Conservation (phyloP, 2,113 vertebrate genomes). For the Eurypyga helias region DNA sequence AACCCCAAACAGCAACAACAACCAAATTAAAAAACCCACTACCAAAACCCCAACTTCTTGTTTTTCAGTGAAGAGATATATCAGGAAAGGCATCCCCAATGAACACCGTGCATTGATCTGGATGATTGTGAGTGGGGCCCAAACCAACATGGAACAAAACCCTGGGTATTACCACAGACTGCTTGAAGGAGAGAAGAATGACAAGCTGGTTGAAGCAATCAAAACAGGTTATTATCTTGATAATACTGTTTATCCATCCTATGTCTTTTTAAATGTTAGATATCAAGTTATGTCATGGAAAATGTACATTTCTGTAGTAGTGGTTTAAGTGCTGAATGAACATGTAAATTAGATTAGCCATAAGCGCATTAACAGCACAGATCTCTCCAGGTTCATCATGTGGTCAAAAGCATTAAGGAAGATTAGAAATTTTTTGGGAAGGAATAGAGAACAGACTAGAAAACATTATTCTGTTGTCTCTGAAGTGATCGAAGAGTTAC, state of each 20-base stretch:
- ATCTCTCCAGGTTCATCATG: not conserved
- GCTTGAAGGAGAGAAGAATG: conserved; percentile 80
- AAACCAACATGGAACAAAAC: conserved; percentile 86
- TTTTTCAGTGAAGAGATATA: conserved; percentile 91
- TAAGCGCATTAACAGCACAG: conserved; percentile 31
- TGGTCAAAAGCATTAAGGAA: not conserved
- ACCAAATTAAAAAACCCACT: not conserved
- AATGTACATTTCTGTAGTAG: not conserved
- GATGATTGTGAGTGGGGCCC: conserved; percentile 93
- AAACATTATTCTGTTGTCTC: not conserved
- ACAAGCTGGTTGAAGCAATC: conserved; percentile 86
- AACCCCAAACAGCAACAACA: not conserved
- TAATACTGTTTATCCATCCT: not conserved
- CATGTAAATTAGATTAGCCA: conserved; percentile 16
- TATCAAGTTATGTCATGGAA: conserved; percentile 52
- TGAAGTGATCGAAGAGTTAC: not conserved
- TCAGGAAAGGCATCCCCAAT: conserved; percentile 92
- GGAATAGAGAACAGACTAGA: not conserved
- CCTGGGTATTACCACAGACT: conserved; percentile 88
- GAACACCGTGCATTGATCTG: conserved; percentile 89
- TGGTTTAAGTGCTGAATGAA: conserved; percentile 27
- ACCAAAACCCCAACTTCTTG: not conserved
- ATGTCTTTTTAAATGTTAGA: not conserved
- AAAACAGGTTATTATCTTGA: conserved; percentile 81
- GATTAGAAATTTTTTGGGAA: not conserved